Percentiles rank a stretch among this genome's conserved stretches.
Evolutionary conservation across 64 coral and sea anemone genomes (phyloP).

Genomic region (Astreopora myriophthalma): DNA sequence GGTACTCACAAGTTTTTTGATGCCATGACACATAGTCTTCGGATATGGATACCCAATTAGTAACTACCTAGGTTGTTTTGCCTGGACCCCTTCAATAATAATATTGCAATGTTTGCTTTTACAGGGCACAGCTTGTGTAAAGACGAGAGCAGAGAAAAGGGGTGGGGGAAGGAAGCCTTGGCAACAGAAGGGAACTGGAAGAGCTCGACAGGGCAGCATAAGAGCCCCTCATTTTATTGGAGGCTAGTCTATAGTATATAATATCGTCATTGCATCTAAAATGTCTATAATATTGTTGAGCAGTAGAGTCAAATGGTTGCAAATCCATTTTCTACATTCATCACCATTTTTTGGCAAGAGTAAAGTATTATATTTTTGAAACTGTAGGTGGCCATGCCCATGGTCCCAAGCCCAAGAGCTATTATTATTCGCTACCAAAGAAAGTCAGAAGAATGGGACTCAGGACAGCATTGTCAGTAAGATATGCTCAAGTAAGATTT

Average conservation of each 20-base stretch:
- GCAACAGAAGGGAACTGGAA: constrained; percentile 90
- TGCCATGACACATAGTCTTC: no score
- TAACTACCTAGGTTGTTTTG: no score
- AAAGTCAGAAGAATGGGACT: constrained; percentile 98
- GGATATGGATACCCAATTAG: no score
- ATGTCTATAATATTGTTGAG: background rate
- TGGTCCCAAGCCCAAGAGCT: constrained; percentile 94
- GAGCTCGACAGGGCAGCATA: constrained; percentile 97
- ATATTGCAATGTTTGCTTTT: background rate
- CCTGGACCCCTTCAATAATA: background rate
- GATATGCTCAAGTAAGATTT: constrained; percentile 88
- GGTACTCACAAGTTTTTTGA: no score
- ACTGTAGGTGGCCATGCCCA: constrained; percentile 90
- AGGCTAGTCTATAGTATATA: constrained; percentile 41
- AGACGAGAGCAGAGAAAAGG: constrained; percentile 76
- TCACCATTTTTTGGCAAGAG: no score
- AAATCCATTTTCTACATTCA: no score
- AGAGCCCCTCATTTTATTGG: constrained; percentile 94
- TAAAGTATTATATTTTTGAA: background rate
- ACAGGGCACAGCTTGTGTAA: constrained; percentile 95
- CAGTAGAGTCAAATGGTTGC: no score
- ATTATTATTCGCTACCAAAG: constrained; percentile 92
- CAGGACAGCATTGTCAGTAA: constrained; percentile 87
- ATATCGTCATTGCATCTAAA: background rate
- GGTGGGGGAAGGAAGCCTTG: constrained; percentile 97